Evolutionary conservation across 2,888 invertebrate species (phyloP), one percentile per base, ranked within the genome.

Genomic region (Drymonia ruficornis): DNA sequence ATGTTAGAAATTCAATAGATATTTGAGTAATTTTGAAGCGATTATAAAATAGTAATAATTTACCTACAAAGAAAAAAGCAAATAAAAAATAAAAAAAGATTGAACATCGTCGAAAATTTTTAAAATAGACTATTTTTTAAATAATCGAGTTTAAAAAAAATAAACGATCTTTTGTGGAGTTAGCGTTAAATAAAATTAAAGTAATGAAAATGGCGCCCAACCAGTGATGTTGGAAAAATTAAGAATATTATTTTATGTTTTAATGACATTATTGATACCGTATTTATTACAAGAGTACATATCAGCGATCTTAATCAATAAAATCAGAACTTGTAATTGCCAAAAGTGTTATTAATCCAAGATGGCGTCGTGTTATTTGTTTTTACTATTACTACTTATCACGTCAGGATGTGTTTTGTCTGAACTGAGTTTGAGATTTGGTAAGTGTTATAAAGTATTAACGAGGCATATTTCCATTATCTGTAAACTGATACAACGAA

Each of bases 261-360:
- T 87, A 16, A 53, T 92, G 38, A 78, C 88, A 2, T 50, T 92
- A 13, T 74, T 92, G 6, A 87, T 92, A 48, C 91, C 91, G 0
- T 91, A 84, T 75, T 71, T 92, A 28, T 61, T 92, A 2, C 91
- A 92, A 65, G 91, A 92, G 70, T 92, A 85, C 43, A 92, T 92
- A 64, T 82, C 92, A 0, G 82, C 83, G 0, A 91, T 92, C 58
- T 66, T 92, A 5, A 70, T 90, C 1, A 86, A 71, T 52, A 91
- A 89, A 81, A 67, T 92, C 3, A 76, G 67, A 38, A 76, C 59
- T 36, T 88, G 89, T 43, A 81, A 59, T 13, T 88, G 88, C 31
- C 63, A 70, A 29, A 58, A 68, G 49, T 72, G 48, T 72, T 53
- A 6, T 13, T 36, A 23, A 52, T 13, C 43, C 12, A 49, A 49